Percentiles rank a stretch among this genome's conserved stretches.
Evolutionary conservation across 2,797 vertebrate species (phyloP).

Genomic region (Galago senegalensis): DNA sequence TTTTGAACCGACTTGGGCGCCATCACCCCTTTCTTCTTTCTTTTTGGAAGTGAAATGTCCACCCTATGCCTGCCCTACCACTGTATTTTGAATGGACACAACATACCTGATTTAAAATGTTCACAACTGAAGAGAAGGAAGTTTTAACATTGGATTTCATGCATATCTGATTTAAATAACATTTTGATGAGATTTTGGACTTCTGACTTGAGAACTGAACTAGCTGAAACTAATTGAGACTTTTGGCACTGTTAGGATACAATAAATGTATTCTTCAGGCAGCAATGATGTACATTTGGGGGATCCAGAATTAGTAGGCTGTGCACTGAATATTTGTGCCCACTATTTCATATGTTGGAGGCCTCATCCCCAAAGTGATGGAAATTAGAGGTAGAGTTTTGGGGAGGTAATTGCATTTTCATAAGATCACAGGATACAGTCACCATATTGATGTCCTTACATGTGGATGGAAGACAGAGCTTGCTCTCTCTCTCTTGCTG

Average conservation of each 20-base stretch:
- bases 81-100: not conserved
- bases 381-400: not conserved
- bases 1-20: fast-evolving
- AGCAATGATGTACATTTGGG: not conserved
- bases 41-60: not conserved
- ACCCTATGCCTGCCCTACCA: not conserved
- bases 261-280: not conserved
- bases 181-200: not conserved
- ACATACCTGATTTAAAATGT: not conserved
- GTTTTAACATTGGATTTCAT: not conserved
- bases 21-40: not conserved
- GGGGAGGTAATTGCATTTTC: not conserved
- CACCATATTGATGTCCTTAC: not conserved
- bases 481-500: not conserved
- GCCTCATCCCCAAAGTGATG: not conserved
- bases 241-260: not conserved
- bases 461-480: not conserved
- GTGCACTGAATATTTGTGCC: not conserved
- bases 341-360: not conserved
- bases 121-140: not conserved
- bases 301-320: not conserved
- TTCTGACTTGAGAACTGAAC: not conserved
- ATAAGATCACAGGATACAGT: not conserved
- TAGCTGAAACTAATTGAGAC: not conserved
- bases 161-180: not conserved